Evolutionary conservation across 2,888 invertebrate species (phyloP), one percentile per base, ranked within the genome.

Genomic region (Oegoconia quadripuncta): DNA sequence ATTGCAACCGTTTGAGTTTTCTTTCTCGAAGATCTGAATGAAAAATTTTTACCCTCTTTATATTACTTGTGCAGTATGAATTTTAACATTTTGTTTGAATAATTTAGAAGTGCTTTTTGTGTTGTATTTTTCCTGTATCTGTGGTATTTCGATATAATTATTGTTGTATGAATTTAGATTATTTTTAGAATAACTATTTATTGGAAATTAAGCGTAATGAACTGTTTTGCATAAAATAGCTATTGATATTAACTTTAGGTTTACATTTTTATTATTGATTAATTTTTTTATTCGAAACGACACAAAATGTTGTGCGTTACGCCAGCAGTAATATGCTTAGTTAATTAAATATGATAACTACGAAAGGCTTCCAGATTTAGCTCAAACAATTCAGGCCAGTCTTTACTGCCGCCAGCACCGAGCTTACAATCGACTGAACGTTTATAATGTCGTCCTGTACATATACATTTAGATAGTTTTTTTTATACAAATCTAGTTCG

Each of bases 311-410:
- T 22, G 22, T 9, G 5, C 7, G 9, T 22, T 9, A 9, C 8
- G 5, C 7, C 2, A 4, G 8, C 6, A 2, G 2, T 26, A 29
- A 1, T n/a, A 15, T 30, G 9, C n/a, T 16, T 9, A 9, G 11
- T n/a, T 9, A 23, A 41, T 5, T 26, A 26, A 9, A 26, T 26
- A n/a, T 13, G 12, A 13, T 13, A 12, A 13, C 38, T 46, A 38
- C 50, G 13, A 50, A 64, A 59, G 69, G 74, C 76, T 80, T 79
- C 77, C 77, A 76, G 44, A 57, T 50, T 58, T 60, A 68, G 73
- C 73, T 74, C 67, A 73, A 74, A 68, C 37, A 46, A 32, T 50
- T 44, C 44, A 37, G 53, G 46, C 55, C 50, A 46, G 48, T 40
- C 25, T 43, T 36, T 8, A 44, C 42, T 38, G 45, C 26, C 17